Base-by-base conservation (phyloP, 2,888 invertebrate species). In the Bedellia somnulentella region DNA sequence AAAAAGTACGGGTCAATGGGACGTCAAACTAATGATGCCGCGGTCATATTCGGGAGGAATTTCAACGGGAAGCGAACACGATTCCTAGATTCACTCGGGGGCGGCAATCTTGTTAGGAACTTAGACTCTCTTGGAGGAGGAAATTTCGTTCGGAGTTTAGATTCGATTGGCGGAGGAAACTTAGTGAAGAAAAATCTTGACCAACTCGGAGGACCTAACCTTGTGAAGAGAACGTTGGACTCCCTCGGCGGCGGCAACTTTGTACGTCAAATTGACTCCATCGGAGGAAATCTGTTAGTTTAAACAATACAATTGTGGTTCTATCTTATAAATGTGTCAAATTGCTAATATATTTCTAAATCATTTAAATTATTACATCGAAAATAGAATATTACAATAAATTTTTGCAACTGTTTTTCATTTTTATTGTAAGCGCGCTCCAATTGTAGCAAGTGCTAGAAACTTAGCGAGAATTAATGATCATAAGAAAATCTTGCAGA, bases 91-190 rank as follows among this genome's bases (percentile, higher is more conserved):
- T 34, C 30, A n/a, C 27, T 42, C 4, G 71, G 68, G 3, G 67
- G 73, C 2, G 58, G 55, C 14, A 70, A 63, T 44, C 56, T 71
- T 4, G 64, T 73, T 2, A 68, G 67, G 46, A 71, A 57, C 35
- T 41, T 76, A 28, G 70, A 75, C 36, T 59, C 67, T 1, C 36
- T 73, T 35, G 75, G 75, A 2, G 76, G 75, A 2, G 63, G 62
- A 8, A 71, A 70, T 39, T 47, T 75, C n/a, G 62, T 70, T 3
- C 51, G 70, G 6, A 64, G 61, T 38, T 44, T 78, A 27, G 78
- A 79, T 40, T 61, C 71, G 2, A 51, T 80, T 4, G 79, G 80
- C 3, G 78, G 78, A 1, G 71, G 70, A 11, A 78, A 80, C 47
- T 57, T 78, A 12, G 60, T 75, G 5, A 57, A 76, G 28, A 27